Base-by-base conservation (phyloP, 2,797 vertebrate species). In the Centropyge bicolor region DNA sequence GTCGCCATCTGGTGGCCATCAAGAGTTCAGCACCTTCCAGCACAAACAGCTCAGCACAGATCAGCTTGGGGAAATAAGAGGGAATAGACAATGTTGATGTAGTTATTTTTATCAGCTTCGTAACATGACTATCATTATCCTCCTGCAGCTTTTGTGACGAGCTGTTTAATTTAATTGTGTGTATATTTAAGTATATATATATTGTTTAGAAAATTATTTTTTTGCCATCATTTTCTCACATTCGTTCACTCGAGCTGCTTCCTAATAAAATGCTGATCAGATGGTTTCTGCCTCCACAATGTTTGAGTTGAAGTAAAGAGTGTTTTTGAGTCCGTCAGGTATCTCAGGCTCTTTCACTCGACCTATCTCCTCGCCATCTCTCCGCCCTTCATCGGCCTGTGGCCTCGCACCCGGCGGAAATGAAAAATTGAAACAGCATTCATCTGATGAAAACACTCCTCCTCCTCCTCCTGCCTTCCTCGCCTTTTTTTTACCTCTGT, bases 361-460 rank as follows among this genome's bases (percentile, higher is more conserved):
- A 10, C 55, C 13, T 27, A 19, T 71, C 59, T 20, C 17, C 31
- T 43, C 2, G 6, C 8, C 60, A 20, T 61, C 19, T 51, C 54
- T 11, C 36, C 38, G 5, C 49, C 43, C 52, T 56, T 69, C 64
- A 70, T 70, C 16, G 36, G 3, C 10, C 3, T 62, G 40, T 16
- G 60, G 36, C n/a, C 0, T 74, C 52, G 57, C 45, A 59, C 45
- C 51, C 48, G 61, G 73, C 9, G 20, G 61, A 81, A 67, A 77
- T 67, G 56, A 76, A 78, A 75, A 43, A 48, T 35, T 75, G 45
- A 84, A 76, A 55, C 20, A 4, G 63, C 36, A 64, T 80, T 81
- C 73, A 75, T 78, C 62, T 61, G 74, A 82, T 74, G 67, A 68
- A 76, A 78, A 72, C 54, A 19, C 19, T 3, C 59, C 78, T 38